Evolutionary conservation across 2,888 invertebrate genomes (phyloP).

Genomic region (Blomia tropicalis): DNA sequence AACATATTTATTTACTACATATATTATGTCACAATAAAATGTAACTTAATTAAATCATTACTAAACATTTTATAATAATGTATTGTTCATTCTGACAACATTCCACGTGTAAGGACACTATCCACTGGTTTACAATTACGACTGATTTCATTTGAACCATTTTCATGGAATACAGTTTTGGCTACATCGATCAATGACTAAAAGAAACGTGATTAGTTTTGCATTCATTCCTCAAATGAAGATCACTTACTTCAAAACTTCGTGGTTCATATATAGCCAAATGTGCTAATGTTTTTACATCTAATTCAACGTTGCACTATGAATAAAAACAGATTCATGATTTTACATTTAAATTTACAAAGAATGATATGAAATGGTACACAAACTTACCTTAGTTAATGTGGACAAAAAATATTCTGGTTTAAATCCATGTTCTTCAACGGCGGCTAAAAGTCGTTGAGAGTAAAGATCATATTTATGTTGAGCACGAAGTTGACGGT

Average conservation of each 20-base stretch:
- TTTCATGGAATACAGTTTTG: slow-evolving; percentile 22
- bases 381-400: slow-evolving; percentile 32
- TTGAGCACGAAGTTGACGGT: slow-evolving; percentile 38
- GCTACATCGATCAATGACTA: slow-evolving; percentile 28
- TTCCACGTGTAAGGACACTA: slow-evolving; percentile 28
- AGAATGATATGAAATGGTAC: no score
- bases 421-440: slow-evolving; percentile 34
- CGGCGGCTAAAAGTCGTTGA: slow-evolving; percentile 33
- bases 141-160: slow-evolving; percentile 21
- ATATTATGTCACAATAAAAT: no score
- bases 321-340: slow-evolving; percentile 25
- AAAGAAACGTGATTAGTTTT: neutral
- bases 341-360: slow-evolving; percentile 5
- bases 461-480: slow-evolving; percentile 17
- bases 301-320: slow-evolving; percentile 34
- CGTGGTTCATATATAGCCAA: slow-evolving; percentile 37
- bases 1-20: no score
- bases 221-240: neutral
- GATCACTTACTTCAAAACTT: slow-evolving; percentile 34
- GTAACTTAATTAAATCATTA: no score
- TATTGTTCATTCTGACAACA: slow-evolving; percentile 24
- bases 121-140: slow-evolving; percentile 18
- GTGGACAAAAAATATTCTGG: slow-evolving; percentile 32
- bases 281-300: slow-evolving; percentile 34
- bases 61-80: no score